Evolutionary conservation across 2,888 invertebrate genomes (phyloP).

Genomic region (Eristalis pertinax): DNA sequence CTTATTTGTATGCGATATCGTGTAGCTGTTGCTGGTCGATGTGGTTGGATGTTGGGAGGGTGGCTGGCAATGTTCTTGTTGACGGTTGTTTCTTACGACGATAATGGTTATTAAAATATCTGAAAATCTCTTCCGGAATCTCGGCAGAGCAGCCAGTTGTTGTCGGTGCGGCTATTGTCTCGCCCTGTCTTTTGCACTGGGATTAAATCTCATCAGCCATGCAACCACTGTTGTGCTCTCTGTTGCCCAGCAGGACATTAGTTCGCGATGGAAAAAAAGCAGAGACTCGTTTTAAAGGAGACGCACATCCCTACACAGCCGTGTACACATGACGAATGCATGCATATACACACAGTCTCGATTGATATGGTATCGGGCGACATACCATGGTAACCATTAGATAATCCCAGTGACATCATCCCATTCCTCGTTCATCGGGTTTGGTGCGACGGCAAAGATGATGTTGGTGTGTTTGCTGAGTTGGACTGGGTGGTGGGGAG

Average conservation of each 20-base stretch:
- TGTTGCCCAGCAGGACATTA: slow-evolving; percentile 35
- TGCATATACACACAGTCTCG: background rate
- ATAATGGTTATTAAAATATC: slow-evolving; percentile 59
- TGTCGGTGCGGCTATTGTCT: slow-evolving; percentile 4
- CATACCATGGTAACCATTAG: slow-evolving; percentile 54
- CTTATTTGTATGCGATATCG: slow-evolving; percentile 70
- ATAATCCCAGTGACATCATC: slow-evolving; percentile 65
- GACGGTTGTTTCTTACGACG: slow-evolving; percentile 36
- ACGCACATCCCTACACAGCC: slow-evolving; percentile 3
- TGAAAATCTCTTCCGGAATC: slow-evolving; percentile 63
- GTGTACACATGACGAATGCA: background rate
- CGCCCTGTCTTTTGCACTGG: slow-evolving; percentile 19
- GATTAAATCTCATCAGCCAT: slow-evolving; percentile 15
- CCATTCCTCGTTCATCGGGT: slow-evolving; percentile 13
- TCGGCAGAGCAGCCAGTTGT: slow-evolving; percentile 11
- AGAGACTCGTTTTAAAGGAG: background rate
- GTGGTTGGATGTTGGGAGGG: slow-evolving; percentile 47
- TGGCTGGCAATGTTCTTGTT: slow-evolving; percentile 36
- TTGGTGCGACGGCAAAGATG: slow-evolving; percentile 17
- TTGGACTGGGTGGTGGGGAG: slow-evolving; percentile 53
- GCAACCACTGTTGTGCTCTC: slow-evolving; percentile 46
- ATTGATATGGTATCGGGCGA: slow-evolving; percentile 39
- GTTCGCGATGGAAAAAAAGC: background rate
- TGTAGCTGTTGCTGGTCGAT: slow-evolving; percentile 61
- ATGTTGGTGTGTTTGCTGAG: slow-evolving; percentile 21